Evolutionary conservation across 2,797 vertebrate species (phyloP).

Genomic region (Typhlichthys eigenmanni): DNA sequence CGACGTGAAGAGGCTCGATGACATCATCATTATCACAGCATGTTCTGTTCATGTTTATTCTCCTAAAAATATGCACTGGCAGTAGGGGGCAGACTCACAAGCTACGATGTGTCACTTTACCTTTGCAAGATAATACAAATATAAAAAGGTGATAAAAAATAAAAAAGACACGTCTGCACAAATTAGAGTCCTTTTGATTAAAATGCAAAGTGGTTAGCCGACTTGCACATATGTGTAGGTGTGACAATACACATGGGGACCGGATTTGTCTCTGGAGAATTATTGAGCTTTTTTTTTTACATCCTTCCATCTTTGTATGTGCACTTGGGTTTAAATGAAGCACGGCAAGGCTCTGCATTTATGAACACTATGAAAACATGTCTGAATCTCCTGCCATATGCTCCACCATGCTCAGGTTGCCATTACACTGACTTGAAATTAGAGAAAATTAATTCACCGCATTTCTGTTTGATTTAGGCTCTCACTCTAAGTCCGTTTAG

Average conservation of each 20-base stretch:
- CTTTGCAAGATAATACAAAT: constrained; percentile 29
- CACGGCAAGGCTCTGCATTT: constrained; percentile 60
- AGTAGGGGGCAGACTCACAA: too few relatives aligned
- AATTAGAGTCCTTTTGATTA: constrained; percentile 14
- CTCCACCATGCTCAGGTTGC: constrained; percentile 54
- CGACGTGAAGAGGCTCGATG: background rate
- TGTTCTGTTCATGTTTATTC: background rate
- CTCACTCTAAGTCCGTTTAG: constrained; percentile 49
- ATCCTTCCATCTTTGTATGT: constrained; percentile 58
- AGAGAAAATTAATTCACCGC: constrained; percentile 53
- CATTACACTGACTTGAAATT: constrained; percentile 43
- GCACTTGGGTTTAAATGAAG: constrained; percentile 70
- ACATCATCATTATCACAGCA: constrained; percentile 5
- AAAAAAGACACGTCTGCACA: too few relatives aligned
- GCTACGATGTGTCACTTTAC: background rate
- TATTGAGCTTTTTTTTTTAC: constrained; percentile 71
- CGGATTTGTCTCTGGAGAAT: constrained; percentile 55
- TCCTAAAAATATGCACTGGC: background rate
- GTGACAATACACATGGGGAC: constrained; percentile 33
- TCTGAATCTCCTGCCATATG: constrained; percentile 73
- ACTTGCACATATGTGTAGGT: constrained; percentile 37
- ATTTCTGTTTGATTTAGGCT: constrained; percentile 58
- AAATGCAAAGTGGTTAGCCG: constrained; percentile 44
- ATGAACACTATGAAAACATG: constrained; percentile 67
- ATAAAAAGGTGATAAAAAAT: constrained; percentile 9